These are phyloP conservation scores for Megaceryle torquata DNA, from an alignment of 2,113 vertebrate species.

Conservation along the genomic window DNA sequence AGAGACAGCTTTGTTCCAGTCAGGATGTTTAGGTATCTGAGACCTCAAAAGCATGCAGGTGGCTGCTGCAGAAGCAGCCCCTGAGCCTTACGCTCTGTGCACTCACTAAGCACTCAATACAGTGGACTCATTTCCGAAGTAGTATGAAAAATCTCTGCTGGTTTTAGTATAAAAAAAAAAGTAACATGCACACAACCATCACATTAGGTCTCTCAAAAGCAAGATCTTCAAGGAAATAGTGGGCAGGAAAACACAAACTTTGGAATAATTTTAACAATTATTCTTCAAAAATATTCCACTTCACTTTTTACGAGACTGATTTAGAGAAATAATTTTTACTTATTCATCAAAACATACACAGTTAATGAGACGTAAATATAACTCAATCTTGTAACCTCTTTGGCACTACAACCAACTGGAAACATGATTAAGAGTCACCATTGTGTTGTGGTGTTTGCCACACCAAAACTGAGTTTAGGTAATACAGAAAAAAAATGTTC, in stretches of 20 bases:
- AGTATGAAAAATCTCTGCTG: not conserved
- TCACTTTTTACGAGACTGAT: not conserved
- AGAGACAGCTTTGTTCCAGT: not conserved
- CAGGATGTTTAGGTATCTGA: not conserved
- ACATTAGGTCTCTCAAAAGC: not conserved
- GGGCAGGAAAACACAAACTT: not conserved
- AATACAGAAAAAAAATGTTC: rapidly evolving
- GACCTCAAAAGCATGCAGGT: rapidly evolving
- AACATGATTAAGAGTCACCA: not conserved
- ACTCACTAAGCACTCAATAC: not conserved
- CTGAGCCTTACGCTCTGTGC: rapidly evolving
- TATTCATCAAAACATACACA: not conserved
- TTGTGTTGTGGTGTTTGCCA: no score
- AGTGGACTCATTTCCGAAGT: not conserved
- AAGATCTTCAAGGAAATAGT: not conserved
- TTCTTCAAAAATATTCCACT: not conserved
- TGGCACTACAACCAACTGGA: not conserved
- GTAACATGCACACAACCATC: no score
- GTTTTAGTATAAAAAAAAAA: not conserved
- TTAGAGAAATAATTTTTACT: not conserved
- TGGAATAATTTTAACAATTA: not conserved
- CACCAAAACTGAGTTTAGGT: not conserved
- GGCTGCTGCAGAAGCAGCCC: not conserved
- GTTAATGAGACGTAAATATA: not conserved
- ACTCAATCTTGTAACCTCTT: not conserved